These are phyloP conservation scores for Platichthys flesus DNA, from an alignment of 2,113 vertebrate species.

Conservation along the genomic window DNA sequence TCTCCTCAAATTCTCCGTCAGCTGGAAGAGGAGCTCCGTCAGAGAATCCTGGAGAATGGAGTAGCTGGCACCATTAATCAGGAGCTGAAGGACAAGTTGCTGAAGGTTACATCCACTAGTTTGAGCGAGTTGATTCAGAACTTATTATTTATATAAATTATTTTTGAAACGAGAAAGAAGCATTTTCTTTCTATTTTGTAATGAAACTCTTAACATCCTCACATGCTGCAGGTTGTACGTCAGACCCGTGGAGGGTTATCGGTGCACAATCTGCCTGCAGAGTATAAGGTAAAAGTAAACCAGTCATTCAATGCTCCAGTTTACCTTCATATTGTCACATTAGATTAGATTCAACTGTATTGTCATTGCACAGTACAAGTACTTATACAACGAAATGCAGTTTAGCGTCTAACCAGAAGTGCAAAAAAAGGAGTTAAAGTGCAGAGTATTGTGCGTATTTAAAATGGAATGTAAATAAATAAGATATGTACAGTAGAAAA, in stretches of 20 bases:
- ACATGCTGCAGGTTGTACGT: conserved; percentile 75
- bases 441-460: too few species aligned
- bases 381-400: too few species aligned
- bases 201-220: background rate
- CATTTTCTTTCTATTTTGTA: background rate
- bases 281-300: conserved; percentile 85
- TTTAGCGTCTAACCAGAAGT: too few species aligned
- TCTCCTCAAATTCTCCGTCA: conserved; percentile 50
- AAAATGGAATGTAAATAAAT: too few species aligned
- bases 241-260: conserved; percentile 81
- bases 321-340: background rate
- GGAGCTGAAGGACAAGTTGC: conserved; percentile 87
- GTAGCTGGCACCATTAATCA: conserved; percentile 83
- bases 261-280: conserved; percentile 82
- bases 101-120: conserved; percentile 74
- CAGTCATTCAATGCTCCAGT: background rate
- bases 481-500: too few species aligned
- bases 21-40: conserved; percentile 85
- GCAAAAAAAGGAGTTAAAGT: too few species aligned
- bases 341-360: too few species aligned
- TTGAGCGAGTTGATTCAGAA: background rate
- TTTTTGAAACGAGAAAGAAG: too few species aligned
- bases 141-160: too few species aligned
- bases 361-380: too few species aligned
- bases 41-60: conserved; percentile 84